Percentiles rank a stretch among this genome's conserved stretches.
phyloP scores from a whole-genome alignment of 2,888 invertebrate genomes.

The Augochlorella aurata region DNA sequence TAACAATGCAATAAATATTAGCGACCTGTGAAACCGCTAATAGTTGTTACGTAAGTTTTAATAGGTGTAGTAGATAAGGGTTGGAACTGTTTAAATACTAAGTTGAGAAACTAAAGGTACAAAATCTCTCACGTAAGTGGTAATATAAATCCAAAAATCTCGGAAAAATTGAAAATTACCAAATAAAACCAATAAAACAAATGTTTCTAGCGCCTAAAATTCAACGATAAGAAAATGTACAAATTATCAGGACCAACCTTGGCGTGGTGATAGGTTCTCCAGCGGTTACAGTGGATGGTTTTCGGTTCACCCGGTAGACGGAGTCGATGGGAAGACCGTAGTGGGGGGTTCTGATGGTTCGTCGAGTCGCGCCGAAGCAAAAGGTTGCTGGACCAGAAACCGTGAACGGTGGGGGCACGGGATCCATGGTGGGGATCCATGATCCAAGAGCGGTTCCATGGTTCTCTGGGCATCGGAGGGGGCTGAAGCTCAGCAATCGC shows the following conservation, averaged over 20 bases:
- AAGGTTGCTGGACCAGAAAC: slow-evolving; percentile 46
- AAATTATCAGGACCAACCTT: background rate
- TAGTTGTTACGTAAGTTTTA: no score
- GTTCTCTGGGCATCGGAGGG: slow-evolving; percentile 45
- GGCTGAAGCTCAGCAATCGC: slow-evolving; percentile 11
- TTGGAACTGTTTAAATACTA: no score
- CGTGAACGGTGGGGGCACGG: slow-evolving; percentile 11
- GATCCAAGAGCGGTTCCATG: slow-evolving; percentile 12
- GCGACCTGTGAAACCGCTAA: no score
- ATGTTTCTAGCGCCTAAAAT: background rate
- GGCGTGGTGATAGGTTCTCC: no score
- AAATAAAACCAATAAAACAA: background rate
- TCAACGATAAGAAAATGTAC: background rate
- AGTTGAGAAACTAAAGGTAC: no score
- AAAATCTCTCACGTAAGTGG: no score
- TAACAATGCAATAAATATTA: no score
- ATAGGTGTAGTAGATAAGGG: no score
- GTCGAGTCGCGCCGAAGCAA: slow-evolving; percentile 46
- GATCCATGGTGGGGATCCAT: slow-evolving; percentile 24
- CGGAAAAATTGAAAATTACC: background rate
- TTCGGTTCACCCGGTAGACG: slow-evolving; percentile 43
- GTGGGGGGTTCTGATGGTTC: slow-evolving; percentile 47
- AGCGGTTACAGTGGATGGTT: background rate
- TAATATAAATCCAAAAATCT: no score
- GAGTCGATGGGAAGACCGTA: slow-evolving; percentile 10